Evolutionary conservation across 2,113 vertebrate genomes (phyloP).

Genomic region (Corythoichthys haematopterus): DNA sequence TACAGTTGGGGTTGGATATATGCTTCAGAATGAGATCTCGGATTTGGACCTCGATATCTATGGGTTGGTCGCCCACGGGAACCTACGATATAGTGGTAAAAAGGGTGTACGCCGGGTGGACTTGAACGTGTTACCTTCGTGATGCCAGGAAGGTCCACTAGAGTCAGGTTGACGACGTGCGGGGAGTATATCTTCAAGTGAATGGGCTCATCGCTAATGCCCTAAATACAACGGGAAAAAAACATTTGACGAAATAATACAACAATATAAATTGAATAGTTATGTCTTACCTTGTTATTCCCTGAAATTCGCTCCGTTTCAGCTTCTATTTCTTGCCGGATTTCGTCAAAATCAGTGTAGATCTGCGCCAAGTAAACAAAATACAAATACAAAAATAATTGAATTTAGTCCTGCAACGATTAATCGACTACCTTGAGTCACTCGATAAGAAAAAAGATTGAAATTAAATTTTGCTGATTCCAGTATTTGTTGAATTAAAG

Average conservation of each 20-base stretch:
- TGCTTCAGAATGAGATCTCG: slow-evolving; percentile 91
- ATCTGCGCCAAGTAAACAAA: slow-evolving; percentile 65
- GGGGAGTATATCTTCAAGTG: slow-evolving; percentile 97
- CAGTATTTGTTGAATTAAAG: too few species aligned
- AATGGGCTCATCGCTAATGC: slow-evolving; percentile 95
- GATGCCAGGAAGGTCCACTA: slow-evolving; percentile 97
- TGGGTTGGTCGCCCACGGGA: slow-evolving; percentile 94
- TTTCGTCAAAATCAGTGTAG: slow-evolving; percentile 94
- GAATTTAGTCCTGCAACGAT: too few species aligned
- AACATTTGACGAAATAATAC: too few species aligned
- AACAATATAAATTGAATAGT: too few species aligned
- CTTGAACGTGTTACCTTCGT: slow-evolving; percentile 81
- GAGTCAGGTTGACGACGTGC: slow-evolving; percentile 92
- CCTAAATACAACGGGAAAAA: slow-evolving; percentile 69
- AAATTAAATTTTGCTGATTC: too few species aligned
- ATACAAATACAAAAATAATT: background rate
- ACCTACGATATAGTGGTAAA: slow-evolving; percentile 70
- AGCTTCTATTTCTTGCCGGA: slow-evolving; percentile 95
- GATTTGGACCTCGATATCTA: slow-evolving; percentile 96
- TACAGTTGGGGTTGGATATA: slow-evolving; percentile 97
- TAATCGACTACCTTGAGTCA: too few species aligned
- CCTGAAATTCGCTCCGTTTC: slow-evolving; percentile 95
- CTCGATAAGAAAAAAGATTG: too few species aligned
- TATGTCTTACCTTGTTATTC: slow-evolving; percentile 85
- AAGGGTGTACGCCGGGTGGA: slow-evolving; percentile 8